Base-by-base conservation (phyloP, 2,797 vertebrate genomes). In the Catamblyrhynchus diadema region DNA sequence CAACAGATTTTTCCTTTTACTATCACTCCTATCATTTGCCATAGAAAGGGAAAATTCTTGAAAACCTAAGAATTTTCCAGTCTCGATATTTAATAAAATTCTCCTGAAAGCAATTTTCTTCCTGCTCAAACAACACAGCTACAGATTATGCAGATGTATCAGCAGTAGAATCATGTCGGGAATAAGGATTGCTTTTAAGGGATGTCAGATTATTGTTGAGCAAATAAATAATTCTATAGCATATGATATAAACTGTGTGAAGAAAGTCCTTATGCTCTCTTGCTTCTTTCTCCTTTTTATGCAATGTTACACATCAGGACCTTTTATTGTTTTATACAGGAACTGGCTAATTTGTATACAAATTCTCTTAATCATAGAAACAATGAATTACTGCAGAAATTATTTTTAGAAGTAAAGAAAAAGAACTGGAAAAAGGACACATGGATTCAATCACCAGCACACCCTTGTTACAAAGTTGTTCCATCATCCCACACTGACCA, bases 351-450 rank as follows among this genome's bases (percentile, higher is more conserved):
- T 48, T 64, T 56, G 35, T 54, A 67, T 15, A 80, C 14, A 73
- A 84, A 81, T 65, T 25, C 19, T 50, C 39, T 53, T 56, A 61
- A 69, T 72, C 2, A 2, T 21, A 44, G 44, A 86, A 90, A 90
- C 20, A 67, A 16, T 10, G 15, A 92, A 39, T 33, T 28, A 69
- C 5, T 78, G 21, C 32, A 59, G 19, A 75, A 93, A 88, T n/a
- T 79, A 48, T 66, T 93, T 90, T 84, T 72, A 66, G 62, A 83
- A 81, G 32, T n/a, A 70, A 94, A 93, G 47, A 74, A 69, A 86
- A 72, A 86, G 6, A 32, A 75, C 0, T 61, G 45, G 53, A 37
- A 81, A 78, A 81, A 83, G 35, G 42, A 67, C 56, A 84, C 21
- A 59, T 12, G 24, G 70, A 90, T 75, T 88, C 30, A 75, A 33